Evolutionary conservation across 2,797 vertebrate species (phyloP).

Genomic region (Channallabes apus): DNA sequence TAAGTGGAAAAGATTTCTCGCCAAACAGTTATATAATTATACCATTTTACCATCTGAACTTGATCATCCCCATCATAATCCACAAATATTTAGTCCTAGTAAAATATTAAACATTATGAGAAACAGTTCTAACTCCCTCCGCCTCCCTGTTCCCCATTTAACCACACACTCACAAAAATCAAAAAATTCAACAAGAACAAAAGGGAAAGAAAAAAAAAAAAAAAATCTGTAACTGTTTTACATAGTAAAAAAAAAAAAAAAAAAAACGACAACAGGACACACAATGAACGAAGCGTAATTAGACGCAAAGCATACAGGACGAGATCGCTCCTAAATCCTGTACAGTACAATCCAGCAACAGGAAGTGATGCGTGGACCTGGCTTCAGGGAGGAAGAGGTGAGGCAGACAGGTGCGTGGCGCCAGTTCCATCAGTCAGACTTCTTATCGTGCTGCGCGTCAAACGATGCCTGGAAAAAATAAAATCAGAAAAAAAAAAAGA

Average conservation of each 20-base stretch:
- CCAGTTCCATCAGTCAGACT: conserved; percentile 66
- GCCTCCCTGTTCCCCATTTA: neutral
- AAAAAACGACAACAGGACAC: neutral
- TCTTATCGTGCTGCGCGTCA: conserved; percentile 68
- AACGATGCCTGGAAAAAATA: conserved; percentile 62
- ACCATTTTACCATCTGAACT: conserved; percentile 11
- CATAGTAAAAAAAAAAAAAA: neutral
- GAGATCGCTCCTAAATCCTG: neutral
- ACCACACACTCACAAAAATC: neutral
- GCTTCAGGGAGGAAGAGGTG: conserved; percentile 20
- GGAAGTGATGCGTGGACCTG: conserved; percentile 24
- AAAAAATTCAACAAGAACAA: neutral
- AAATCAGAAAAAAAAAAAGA: neutral
- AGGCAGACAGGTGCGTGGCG: neutral
- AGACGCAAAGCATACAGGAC: conserved; percentile 30
- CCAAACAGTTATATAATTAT: conserved; percentile 1
- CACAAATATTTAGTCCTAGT: conserved; percentile 2
- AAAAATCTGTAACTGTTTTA: neutral
- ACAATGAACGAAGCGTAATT: neutral
- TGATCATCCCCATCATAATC: conserved; percentile 15
- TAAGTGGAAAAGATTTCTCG: conserved; percentile 3
- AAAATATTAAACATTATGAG: conserved; percentile 14
- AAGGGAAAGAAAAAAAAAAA: neutral
- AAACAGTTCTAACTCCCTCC: neutral
- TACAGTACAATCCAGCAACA: conserved; percentile 24